Evolutionary conservation across 2,888 invertebrate species (phyloP), one percentile per base, ranked within the genome.

Genomic region (Himalopsyche anomala): DNA sequence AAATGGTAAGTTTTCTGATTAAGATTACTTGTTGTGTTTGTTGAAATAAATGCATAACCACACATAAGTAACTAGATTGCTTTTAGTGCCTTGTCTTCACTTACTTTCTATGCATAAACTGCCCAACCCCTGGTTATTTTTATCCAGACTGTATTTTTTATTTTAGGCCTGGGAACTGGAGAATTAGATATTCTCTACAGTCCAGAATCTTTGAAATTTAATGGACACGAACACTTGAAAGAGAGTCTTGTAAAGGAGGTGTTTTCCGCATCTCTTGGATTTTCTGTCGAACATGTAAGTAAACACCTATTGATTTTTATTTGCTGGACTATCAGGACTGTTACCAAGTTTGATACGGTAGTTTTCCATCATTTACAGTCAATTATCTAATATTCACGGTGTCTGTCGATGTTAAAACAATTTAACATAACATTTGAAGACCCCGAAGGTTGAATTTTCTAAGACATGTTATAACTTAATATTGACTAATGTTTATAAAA

Each of bases 171-270:
- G 90, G 95, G 94, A 81, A 92, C 91, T 88, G 96, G 96, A 80
- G 95, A 96, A 91, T 94, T 97, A 86, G 93, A 94, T 80, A 91
- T 97, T 85, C 91, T 97, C 85, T 94, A 95, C 90, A 94, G 94
- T 89, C 96, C 97, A 28, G 92, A 94, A 84, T 95, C 96, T 89
- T 91, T 97, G 79, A 91, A 92, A 88, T 97, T 97, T 91, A 93
- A 94, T 89, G 96, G 96, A 85, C 93, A 94, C 88, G 94, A 94
- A 88, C 92, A 93, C 88, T 90, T 95, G 15, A 93, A 94, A 85
- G 95, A 95, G 90, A 95, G 95, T 89, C 91, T 94, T 5, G 91
- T 96, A 3, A 95, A 94, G 90, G 97, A 97, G 91, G 94, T 97
- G 8, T 94, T 95, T 88, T 94, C 95, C n/a, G 95, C 96, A 85